Evolutionary conservation across 2,113 vertebrate species (phyloP), one percentile per base, ranked within the genome.

Genomic region (Platichthys flesus): DNA sequence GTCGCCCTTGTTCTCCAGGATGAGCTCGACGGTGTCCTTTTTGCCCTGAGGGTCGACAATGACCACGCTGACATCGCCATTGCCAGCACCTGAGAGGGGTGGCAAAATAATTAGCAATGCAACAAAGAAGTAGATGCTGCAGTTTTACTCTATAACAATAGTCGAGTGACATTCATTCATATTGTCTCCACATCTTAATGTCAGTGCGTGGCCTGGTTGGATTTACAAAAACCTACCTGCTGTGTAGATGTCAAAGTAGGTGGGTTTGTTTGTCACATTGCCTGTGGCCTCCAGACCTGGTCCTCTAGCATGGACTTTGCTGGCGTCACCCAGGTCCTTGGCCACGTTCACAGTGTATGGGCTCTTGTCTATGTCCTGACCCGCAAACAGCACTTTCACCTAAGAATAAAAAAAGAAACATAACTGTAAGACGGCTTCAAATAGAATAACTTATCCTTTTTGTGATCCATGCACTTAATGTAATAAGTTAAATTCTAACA

Each of bases 171-270:
- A 12, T 42, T 42, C 24, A 65, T 67, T 57, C 13, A n/a, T 42
- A 6, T 40, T 51, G 4, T 59, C 14, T 57, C 1, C 9, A 40
- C 31, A 5, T 12, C 18, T 63, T 3, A n/a, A 51, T 20, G 28
- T 52, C 20, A 31, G 7, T 14, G 12, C 56, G 57, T 51, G 5
- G 15, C 57, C 20, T 54, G 40, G 21, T 14, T 23, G 7, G 4
- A 7, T 47, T 69, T 76, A 37, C 10, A 7, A 6, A 37, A 37
- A 47, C 79, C 85, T 86, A 99, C 97, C 98, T 63, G 98, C 97
- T 0, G 98, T 99, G 85, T 97, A 99, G 92, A 99, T 99, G 91
- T 99, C 98, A 49, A 99, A 99, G 92, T 98, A 97, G 52, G 97
- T 99, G 84, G 96, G 90, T 74, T 99, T 99, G 92, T 97, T 95